A percentile compares a stretch with the other conserved stretches of the same genome.
Evolutionary conservation across 2,113 vertebrate genomes (phyloP).

Genomic region (Labrus mixtus): DNA sequence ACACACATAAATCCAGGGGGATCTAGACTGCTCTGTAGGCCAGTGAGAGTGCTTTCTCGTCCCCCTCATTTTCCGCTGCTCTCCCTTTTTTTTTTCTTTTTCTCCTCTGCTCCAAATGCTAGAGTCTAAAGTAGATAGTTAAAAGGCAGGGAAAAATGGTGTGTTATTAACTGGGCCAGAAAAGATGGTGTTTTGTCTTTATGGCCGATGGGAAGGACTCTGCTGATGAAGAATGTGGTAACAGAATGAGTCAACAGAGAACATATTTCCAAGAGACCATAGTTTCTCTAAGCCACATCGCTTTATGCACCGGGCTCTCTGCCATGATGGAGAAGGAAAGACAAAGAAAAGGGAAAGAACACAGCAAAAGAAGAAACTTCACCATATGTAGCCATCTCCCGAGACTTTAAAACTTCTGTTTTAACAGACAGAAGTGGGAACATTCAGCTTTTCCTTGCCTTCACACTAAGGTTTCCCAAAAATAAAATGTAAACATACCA

Average conservation of each 20-base stretch:
- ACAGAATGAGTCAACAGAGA: slow-evolving; percentile 74
- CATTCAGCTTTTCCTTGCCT: slow-evolving; percentile 25
- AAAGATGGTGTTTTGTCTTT: slow-evolving; percentile 62
- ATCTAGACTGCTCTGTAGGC: slow-evolving; percentile 55
- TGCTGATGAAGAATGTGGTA: slow-evolving; percentile 72
- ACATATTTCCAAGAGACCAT: slow-evolving; percentile 75
- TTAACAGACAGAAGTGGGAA: neutral
- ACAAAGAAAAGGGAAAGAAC: slow-evolving; percentile 34
- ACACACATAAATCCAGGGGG: slow-evolving; percentile 77
- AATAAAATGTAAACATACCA: neutral
- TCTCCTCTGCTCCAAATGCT: slow-evolving; percentile 44
- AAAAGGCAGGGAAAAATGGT: slow-evolving; percentile 43
- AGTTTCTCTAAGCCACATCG: slow-evolving; percentile 56
- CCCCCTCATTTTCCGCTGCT: slow-evolving; percentile 63
- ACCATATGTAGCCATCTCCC: slow-evolving; percentile 24
- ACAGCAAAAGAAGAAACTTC: slow-evolving; percentile 22
- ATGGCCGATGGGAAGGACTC: slow-evolving; percentile 57
- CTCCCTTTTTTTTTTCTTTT: slow-evolving; percentile 18
- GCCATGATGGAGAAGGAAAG: slow-evolving; percentile 56
- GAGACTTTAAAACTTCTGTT: slow-evolving; percentile 11
- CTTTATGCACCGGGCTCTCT: slow-evolving; percentile 66
- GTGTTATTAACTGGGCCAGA: slow-evolving; percentile 54
- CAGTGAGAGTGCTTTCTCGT: slow-evolving; percentile 53
- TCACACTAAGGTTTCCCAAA: slow-evolving; percentile 2
- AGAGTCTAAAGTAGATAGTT: slow-evolving; percentile 48